Evolutionary conservation across 2,113 vertebrate species (phyloP).

Genomic region (Sisor rabdophorus): DNA sequence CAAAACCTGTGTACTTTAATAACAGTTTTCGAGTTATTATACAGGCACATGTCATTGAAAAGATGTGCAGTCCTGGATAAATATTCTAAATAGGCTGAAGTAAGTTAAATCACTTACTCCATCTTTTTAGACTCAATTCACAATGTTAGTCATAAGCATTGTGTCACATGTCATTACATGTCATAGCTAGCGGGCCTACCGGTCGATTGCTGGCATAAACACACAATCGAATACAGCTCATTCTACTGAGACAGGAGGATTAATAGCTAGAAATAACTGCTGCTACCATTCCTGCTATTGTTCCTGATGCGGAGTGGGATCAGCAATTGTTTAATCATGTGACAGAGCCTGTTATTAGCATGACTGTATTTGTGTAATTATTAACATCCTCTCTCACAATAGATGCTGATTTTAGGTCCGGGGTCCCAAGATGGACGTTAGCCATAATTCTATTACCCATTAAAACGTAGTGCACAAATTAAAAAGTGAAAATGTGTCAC

Average conservation of each 20-base stretch:
- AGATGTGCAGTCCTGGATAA: background rate
- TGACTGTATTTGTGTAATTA: background rate
- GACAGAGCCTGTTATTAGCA: background rate
- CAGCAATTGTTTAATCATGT: background rate
- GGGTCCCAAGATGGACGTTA: no score
- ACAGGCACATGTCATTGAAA: background rate
- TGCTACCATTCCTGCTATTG: background rate
- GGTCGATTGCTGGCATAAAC: background rate
- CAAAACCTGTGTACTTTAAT: background rate
- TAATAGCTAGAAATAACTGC: background rate
- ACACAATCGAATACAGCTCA: background rate
- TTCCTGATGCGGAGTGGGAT: background rate
- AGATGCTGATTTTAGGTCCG: background rate
- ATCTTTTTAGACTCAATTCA: background rate
- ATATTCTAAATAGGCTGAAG: background rate
- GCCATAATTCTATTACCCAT: no score
- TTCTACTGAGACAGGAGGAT: background rate
- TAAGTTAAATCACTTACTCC: no score
- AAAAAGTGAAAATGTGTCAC: no score
- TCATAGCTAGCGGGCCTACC: background rate
- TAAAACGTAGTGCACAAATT: no score
- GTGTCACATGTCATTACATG: background rate
- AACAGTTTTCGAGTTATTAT: background rate
- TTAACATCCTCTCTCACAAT: background rate
- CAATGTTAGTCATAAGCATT: background rate